These are phyloP conservation scores for Hylaeus volcanicus DNA, from an alignment of 1,140 invertebrate genomes.

Conservation along the genomic window DNA sequence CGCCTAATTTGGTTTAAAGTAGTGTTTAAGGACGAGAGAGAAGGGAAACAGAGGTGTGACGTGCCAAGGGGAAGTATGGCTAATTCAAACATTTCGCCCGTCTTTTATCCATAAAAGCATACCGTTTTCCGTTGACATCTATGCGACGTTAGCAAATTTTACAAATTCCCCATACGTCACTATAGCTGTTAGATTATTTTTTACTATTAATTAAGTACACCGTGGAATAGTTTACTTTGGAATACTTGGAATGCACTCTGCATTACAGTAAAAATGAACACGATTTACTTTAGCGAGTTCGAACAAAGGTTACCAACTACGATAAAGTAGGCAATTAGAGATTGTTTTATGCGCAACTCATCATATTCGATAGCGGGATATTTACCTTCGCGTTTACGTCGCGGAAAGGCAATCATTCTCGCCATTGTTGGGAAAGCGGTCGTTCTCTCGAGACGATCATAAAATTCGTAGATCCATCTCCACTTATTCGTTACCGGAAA, in stretches of 20 bases:
- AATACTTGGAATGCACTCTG: no score
- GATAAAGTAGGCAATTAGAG: background rate
- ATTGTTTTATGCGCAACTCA: background rate
- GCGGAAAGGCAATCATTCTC: slow-evolving; percentile 2
- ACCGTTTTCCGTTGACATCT: background rate
- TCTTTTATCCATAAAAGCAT: background rate
- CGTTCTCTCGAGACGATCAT: background rate
- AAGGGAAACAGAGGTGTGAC: slow-evolving; percentile 35
- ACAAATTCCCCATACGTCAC: no score
- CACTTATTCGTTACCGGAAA: background rate
- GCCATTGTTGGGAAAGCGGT: background rate
- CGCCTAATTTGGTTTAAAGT: slow-evolving; percentile 6
- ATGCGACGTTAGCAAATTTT: no score
- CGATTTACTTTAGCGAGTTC: background rate
- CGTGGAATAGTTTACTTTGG: no score
- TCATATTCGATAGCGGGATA: background rate
- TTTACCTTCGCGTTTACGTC: background rate
- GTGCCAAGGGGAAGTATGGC: background rate
- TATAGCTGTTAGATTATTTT: no score
- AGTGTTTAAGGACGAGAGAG: background rate
- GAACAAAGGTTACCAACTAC: background rate
- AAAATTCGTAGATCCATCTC: background rate
- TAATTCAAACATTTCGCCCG: background rate
- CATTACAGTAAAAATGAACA: no score
- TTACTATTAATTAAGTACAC: no score